Base-by-base conservation (phyloP, 2,888 invertebrate species). In the Drosophila quinaria region DNA sequence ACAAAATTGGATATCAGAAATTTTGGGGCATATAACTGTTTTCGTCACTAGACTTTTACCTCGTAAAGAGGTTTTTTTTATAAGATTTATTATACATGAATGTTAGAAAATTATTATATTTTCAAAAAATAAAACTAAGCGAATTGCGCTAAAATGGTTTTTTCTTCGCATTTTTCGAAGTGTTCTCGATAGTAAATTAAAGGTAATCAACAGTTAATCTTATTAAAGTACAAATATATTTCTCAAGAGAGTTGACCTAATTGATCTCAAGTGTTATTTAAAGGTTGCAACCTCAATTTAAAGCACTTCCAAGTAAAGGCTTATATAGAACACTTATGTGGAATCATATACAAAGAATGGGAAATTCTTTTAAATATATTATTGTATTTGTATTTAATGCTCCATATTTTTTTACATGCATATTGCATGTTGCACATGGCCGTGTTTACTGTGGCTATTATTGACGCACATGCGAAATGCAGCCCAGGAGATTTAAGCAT, bases 401-500 rank as follows among this genome's bases (percentile, higher is more conserved):
- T 64, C 17, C 64, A 58, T 46, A 68, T 70, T 70, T 76, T 54
- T 15, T 44, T 37, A 25, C 59, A 47, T 70, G 64, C 72, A 70
- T 70, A 51, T 35, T 74, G 71, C 42, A 70, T 39, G 15, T 17
- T 19, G 67, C 67, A 62, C 67, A 55, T 74, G 70, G 49, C 56
- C 55, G 22, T 87, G 72, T 84, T 80, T 76, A 67, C 72, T 64
- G 29, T 74, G 74, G 78, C 86, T 82, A 89, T 85, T 87, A 82
- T 87, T 89, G 87, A 87, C 89, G 82, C 69, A 89, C 79, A 74
- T 59, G 64, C 77, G 74, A 64, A 81, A 78, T 67, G 64, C 70
- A 65, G 17, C 73, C 78, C 86, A 67, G 19, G 78, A 89, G 90
- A 90, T 69, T 80, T 60, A 66, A 68, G 35, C 54, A 59, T 60